Conservation (phyloP, 1,140 invertebrate genomes). For the Heterodera carotae region DNA sequence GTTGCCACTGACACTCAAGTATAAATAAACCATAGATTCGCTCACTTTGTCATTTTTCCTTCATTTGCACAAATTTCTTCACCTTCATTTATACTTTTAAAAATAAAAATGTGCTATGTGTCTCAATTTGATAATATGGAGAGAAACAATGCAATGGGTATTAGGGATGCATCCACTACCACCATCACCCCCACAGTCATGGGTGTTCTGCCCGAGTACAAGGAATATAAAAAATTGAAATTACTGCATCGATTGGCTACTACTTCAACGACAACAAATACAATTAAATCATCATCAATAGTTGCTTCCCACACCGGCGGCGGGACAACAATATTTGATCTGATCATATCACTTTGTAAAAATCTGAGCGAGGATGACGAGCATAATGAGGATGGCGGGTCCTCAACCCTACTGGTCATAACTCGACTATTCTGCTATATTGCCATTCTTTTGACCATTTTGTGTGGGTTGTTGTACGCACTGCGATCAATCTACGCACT, state of each 20-base stretch:
- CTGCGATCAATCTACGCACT: neutral
- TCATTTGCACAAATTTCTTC: neutral
- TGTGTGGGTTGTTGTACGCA: neutral
- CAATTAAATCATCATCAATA: too few relatives aligned
- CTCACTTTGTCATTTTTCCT: neutral
- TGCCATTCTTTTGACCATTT: neutral
- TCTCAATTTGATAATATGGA: too few relatives aligned
- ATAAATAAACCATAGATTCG: conserved; percentile 2
- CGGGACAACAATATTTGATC: too few relatives aligned
- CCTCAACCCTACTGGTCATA: neutral
- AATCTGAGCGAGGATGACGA: neutral
- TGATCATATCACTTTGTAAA: neutral
- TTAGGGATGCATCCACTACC: too few relatives aligned
- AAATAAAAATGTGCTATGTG: neutral
- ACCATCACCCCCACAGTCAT: neutral
- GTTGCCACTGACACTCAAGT: conserved; percentile 9
- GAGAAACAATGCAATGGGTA: too few relatives aligned
- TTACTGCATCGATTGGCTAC: too few relatives aligned
- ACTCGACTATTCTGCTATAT: neutral
- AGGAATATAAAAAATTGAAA: neutral
- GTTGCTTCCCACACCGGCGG: too few relatives aligned
- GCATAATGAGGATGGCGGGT: too few relatives aligned
- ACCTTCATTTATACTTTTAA: too few relatives aligned
- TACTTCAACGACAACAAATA: too few relatives aligned
- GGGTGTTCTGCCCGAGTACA: neutral